Conservation (phyloP, 2,888 invertebrate species). For the Pemphredon lugubris region DNA sequence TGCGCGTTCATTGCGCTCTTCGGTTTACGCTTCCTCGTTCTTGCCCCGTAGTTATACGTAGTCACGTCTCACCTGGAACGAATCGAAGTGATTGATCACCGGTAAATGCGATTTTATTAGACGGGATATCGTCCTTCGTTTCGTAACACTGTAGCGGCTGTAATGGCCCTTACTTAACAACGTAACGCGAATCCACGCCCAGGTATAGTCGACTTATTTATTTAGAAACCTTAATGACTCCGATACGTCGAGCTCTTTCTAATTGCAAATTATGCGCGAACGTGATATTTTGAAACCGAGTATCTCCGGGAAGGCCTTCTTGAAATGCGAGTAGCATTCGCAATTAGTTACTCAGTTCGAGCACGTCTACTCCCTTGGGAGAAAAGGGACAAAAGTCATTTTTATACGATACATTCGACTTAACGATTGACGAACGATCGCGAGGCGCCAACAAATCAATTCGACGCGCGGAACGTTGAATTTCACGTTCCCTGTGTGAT, state of each 20-base stretch:
- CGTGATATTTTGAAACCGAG: no score
- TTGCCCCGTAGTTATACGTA: slow-evolving; percentile 16
- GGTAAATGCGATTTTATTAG: slow-evolving; percentile 43
- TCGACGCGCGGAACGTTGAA: no score
- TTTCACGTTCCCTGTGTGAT: no score
- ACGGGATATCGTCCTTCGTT: slow-evolving; percentile 3
- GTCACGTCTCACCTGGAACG: slow-evolving; percentile 17
- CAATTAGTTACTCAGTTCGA: no score
- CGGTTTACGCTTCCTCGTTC: slow-evolving; percentile 8
- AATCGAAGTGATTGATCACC: slow-evolving; percentile 27
- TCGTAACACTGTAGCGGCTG: neutral
- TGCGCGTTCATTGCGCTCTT: slow-evolving; percentile 27
- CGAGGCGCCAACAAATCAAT: no score
- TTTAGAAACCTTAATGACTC: neutral
- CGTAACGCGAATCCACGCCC: neutral
- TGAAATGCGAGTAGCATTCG: no score
- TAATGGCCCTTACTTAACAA: slow-evolving; percentile 16
- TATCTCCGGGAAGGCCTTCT: no score
- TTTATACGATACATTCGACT: no score
- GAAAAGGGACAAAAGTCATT: no score
- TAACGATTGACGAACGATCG: no score
- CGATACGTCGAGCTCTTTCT: neutral
- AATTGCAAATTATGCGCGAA: neutral
- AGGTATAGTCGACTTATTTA: neutral
- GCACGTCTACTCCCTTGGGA: no score